phyloP scores from a whole-genome alignment of 2,113 vertebrate species.

The Suncus etruscus region DNA sequence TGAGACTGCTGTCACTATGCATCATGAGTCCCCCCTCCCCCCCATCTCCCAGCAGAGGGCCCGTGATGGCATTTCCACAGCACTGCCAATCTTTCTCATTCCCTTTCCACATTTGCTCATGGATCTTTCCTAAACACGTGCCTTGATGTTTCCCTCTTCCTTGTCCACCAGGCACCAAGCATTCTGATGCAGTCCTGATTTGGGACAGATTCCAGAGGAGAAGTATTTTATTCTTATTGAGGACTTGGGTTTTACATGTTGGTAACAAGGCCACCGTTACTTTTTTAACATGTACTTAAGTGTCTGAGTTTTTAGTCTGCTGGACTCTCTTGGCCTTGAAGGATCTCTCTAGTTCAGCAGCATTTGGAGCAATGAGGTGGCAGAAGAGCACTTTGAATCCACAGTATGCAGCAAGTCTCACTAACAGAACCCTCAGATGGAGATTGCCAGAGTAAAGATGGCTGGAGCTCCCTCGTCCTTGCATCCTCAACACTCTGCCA shows the following conservation, averaged over 20 bases:
- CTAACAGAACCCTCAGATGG: not conserved
- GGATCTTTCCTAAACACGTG: not conserved
- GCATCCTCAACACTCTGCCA: not conserved
- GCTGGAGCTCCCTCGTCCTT: slow-evolving; percentile 9
- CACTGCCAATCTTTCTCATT: not conserved
- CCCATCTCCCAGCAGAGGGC: too few species aligned
- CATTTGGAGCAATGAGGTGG: slow-evolving; percentile 23
- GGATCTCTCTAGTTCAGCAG: slow-evolving; percentile 39
- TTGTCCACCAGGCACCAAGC: not conserved
- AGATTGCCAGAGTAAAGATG: not conserved
- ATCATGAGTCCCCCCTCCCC: too few species aligned
- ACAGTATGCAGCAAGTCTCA: not conserved
- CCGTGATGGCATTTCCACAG: not conserved
- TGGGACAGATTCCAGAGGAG: slow-evolving; percentile 14
- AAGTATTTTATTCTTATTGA: slow-evolving; percentile 17
- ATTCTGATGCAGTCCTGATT: slow-evolving; percentile 18
- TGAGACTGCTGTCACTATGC: too few species aligned
- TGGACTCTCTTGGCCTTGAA: slow-evolving; percentile 48
- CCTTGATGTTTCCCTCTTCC: not conserved
- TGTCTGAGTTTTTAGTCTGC: slow-evolving; percentile 20
- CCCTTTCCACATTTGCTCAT: not conserved
- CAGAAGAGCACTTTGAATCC: not conserved
- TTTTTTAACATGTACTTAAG: slow-evolving; percentile 23
- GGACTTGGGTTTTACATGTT: slow-evolving; percentile 13
- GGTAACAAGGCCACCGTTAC: not conserved